Evolutionary conservation across 2,113 vertebrate genomes (phyloP), one percentile per base, ranked within the genome.

Genomic region (Chaetura pelagica): DNA sequence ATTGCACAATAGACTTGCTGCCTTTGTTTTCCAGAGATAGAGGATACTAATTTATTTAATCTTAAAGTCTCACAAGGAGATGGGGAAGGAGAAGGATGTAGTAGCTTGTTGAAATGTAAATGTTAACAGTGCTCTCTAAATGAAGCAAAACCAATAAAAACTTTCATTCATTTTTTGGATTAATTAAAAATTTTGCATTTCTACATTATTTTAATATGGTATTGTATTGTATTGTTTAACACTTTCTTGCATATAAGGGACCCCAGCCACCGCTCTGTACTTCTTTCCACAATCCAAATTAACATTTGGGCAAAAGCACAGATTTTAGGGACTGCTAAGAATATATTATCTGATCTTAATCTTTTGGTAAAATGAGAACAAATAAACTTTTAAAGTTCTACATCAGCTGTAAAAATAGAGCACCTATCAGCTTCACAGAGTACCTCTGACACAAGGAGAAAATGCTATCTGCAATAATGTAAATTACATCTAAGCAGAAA

Each of bases 41-140:
- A 48, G 38, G 62, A 92, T 92, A 85, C 34, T 96, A 94, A 93
- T 87, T 11, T 69, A 22, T 61, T 93, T 96, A 88, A 93, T 88
- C 68, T 66, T 27, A 17, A 92, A 84, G 58, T 59, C 52, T 97
- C 81, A 93, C 58, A 80, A 94, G 48, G 76, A 91, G 54, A 71
- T 29, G 27, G 20, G 26, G 46, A 82, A 91, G 75, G 38, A 85
- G 82, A 62, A 93, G 24, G 52, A 69, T 79, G 61, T 57, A 78
- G 81, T 78, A 90, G 32, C 14, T 32, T 54, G 74, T 40, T 87
- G 80, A 93, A 92, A 93, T 61, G 23, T 34, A 72, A 69, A 75
- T 87, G 29, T 69, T 91, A 87, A 85, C 62, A 92, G 71, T 48
- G 9, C 3, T 84, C 20, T 69, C 49, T 55, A 59, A 81, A 48